Base-by-base conservation (phyloP, 1,140 invertebrate species). In the Drosophila kanapiae region DNA sequence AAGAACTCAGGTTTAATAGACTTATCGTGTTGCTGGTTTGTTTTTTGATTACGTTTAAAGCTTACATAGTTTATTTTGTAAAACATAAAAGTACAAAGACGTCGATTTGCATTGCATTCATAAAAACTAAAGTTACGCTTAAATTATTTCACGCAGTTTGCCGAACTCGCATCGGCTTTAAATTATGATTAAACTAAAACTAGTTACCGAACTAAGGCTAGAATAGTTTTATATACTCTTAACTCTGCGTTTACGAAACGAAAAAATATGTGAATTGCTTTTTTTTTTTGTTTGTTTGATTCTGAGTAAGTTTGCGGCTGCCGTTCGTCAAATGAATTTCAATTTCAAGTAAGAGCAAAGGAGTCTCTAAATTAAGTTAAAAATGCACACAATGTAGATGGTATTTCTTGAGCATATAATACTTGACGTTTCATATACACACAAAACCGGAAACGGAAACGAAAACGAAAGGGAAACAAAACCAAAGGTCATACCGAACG, bases 41-140 rank as follows among this genome's bases (percentile, higher is more conserved):
- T 54, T 65, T 88, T 54, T 90, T 90, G 80, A 90, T 85, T 74
- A 71, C 53, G 68, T 84, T 88, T 88, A 88, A 90, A 88, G 84
- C 84, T 90, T 84, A 88, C 70, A 84, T 84, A 90, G 59, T 80
- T 84, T 87, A 80, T 71, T 38, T 75, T 76, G 48, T 75, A 76
- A 79, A 78, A 61, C 77, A 86, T 87, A 74, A 77, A 77, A 77
- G 74, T 83, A 80, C 80, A 87, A 72, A 82, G 68, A 82, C 58
- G 63, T 38, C 23, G 18, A 45, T 82, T 56, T 79, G 57, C 62
- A 54, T 71, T 78, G 67, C 72, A 61, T 75, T 49, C 43, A 47
- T 65, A 65, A 78, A 82, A 78, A 82, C 62, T 88, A 80, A 77
- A 88, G 64, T 80, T 80, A 88, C 48, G 61, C 68, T 77, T 78